Conservation (phyloP, 1,140 invertebrate species). For the Solenopsis fugax region DNA sequence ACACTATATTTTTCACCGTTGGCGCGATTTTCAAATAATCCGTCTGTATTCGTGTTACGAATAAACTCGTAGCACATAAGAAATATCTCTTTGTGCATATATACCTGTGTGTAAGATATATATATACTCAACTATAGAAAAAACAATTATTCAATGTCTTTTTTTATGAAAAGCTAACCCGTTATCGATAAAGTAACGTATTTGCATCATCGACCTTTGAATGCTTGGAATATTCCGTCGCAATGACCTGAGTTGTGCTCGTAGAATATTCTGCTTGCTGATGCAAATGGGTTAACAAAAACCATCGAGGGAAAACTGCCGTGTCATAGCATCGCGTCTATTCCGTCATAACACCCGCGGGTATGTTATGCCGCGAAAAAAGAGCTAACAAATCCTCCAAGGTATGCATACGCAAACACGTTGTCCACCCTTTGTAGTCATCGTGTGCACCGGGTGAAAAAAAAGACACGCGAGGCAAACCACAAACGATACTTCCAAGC, state of each 20-base stretch:
- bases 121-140: not conserved
- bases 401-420: slow-evolving; percentile 62
- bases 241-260: slow-evolving; percentile 30
- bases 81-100: not conserved
- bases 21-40: not conserved
- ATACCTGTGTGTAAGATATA: not conserved
- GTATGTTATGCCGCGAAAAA: slow-evolving; percentile 48
- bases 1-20: not conserved
- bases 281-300: slow-evolving; percentile 63
- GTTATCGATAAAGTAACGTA: slow-evolving; percentile 44
- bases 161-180: slow-evolving; percentile 15
- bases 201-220: slow-evolving; percentile 63
- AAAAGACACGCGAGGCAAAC: slow-evolving; percentile 55
- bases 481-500: slow-evolving; percentile 44
- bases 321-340: slow-evolving; percentile 59
- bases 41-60: too few species aligned
- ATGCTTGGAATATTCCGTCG: slow-evolving; percentile 53
- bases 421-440: slow-evolving; percentile 60
- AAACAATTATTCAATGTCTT: slow-evolving; percentile 39
- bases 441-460: slow-evolving; percentile 32
- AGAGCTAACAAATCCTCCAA: slow-evolving; percentile 61
- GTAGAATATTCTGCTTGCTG: slow-evolving; percentile 53
- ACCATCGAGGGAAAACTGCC: slow-evolving; percentile 48
- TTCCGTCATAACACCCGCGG: slow-evolving; percentile 58
- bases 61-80: not conserved